phyloP scores from a whole-genome alignment of 2,797 vertebrate genomes.

The Kryptolebias ocellatus region DNA sequence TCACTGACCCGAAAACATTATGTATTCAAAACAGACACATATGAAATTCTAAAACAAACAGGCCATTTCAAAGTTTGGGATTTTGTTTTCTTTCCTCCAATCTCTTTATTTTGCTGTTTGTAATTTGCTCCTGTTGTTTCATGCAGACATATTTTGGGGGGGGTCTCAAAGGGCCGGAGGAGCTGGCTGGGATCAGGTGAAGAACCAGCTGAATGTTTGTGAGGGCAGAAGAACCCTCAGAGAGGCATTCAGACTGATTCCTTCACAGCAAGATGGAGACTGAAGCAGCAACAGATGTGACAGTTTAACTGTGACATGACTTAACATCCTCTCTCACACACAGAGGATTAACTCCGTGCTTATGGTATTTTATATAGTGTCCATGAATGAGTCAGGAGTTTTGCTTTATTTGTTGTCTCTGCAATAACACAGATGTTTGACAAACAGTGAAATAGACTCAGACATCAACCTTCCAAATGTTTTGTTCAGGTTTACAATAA shows the following conservation, averaged over 20 bases:
- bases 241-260: conserved; percentile 36
- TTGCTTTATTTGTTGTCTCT: not conserved
- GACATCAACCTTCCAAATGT: not conserved
- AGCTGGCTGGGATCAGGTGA: conserved; percentile 48
- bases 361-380: conserved; percentile 14
- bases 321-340: not conserved
- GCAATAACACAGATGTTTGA: not conserved
- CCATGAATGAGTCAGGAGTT: conserved; percentile 4
- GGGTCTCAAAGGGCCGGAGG: not conserved
- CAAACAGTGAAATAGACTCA: not conserved
- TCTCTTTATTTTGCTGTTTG: not conserved
- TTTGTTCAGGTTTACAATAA: not conserved
- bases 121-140: not conserved
- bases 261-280: conserved; percentile 10
- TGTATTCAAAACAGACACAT: not conserved
- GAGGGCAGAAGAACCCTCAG: conserved; percentile 37
- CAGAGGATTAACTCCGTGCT: not conserved
- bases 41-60: not conserved
- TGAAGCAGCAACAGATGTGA: conserved; percentile 39
- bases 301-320: conserved; percentile 25
- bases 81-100: not conserved
- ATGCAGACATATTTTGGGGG: too few species aligned
- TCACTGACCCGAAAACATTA: not conserved
- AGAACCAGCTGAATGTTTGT: conserved; percentile 32
- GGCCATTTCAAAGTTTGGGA: not conserved